Evolutionary conservation across 2,797 vertebrate genomes (phyloP), one percentile per base, ranked within the genome.

Genomic region (Chaunax sp.): DNA sequence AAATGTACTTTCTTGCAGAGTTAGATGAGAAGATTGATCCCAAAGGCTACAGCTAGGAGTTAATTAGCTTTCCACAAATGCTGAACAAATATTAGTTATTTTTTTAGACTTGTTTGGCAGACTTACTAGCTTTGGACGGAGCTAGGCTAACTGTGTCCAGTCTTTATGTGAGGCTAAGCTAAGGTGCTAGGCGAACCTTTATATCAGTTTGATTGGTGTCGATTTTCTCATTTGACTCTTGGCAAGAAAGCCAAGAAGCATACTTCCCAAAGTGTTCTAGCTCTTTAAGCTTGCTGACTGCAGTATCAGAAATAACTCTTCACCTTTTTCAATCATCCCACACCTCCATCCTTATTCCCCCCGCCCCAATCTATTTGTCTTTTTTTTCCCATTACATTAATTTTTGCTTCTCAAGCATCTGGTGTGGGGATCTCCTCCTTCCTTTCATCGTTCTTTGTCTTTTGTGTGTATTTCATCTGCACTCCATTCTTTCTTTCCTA

Each of bases 251-350:
- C 4, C 0, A 14, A 26, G 20, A 14, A 26, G 3, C 20, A 18
- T 30, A 16, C 25, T 56, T 81, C 73, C 19, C 49, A 59, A 61
- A 69, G 66, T 78, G 62, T 43, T 12, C 47, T 51, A 15, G 67
- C 28, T 68, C 40, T 63, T 19, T 16, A 25, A 62, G 22, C 40
- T 49, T 58, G 46, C 19, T 58, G 45, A 20, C 3, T 45, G 50
- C 45, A 33, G 33, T 20, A 19, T 55, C 14, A 55, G 15, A 61
- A 43, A 43, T 52, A 69, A 73, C 47, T 54, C 62, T 8, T 19
- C 26, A 22, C 64, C 69, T 66, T 49, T 65, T 49, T 65, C 25
- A 5, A 33, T 73, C 56, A 16, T 44, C 59, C 51, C 35, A 22
- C 41, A 19, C 35, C 1, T 37, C 35, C 35, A 37, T 37, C 35